Percentiles rank a stretch among this genome's conserved stretches.
These are phyloP conservation scores for Holcopasites calliopsidis DNA, from an alignment of 1,140 invertebrate species.

Conservation along the genomic window DNA sequence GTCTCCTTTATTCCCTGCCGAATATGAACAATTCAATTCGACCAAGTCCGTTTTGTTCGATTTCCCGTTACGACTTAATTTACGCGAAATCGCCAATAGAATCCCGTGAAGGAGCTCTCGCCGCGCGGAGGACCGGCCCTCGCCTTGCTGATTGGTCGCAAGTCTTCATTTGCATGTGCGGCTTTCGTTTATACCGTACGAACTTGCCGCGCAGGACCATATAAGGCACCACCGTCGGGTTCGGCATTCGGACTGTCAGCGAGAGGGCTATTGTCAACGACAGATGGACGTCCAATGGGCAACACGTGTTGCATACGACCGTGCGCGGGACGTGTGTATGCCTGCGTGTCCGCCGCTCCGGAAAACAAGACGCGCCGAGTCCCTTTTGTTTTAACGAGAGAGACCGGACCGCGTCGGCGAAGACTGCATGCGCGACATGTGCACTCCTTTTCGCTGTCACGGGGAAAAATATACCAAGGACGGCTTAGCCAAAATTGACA, in stretches of 20 bases:
- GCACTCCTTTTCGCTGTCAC: slow-evolving; percentile 51
- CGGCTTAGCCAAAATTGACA: background rate
- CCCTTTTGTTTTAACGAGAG: slow-evolving; percentile 64
- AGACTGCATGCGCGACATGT: slow-evolving; percentile 50
- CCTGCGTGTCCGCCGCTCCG: slow-evolving; percentile 40
- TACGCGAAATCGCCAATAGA: background rate
- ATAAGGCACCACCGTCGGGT: slow-evolving; percentile 61
- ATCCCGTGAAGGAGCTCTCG: too few species aligned
- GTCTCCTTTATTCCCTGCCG: too few species aligned
- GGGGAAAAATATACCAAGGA: slow-evolving; percentile 9
- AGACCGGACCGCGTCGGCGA: slow-evolving; percentile 11
- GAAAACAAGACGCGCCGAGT: slow-evolving; percentile 51
- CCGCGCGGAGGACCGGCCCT: too few species aligned
- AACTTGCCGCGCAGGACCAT: slow-evolving; percentile 49
- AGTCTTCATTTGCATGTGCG: slow-evolving; percentile 51
- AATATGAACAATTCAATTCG: too few species aligned
- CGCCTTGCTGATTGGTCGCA: slow-evolving; percentile 37
- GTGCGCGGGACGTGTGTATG: slow-evolving; percentile 45
- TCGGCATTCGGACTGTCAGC: slow-evolving; percentile 69
- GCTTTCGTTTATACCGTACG: slow-evolving; percentile 57
- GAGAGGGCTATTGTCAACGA: slow-evolving; percentile 73
- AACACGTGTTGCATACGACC: slow-evolving; percentile 71
- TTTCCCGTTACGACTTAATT: background rate
- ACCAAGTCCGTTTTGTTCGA: background rate
- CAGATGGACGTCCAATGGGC: slow-evolving; percentile 74